Base-by-base conservation (phyloP, 1,140 invertebrate species). In the Lutraria rhynchaena region DNA sequence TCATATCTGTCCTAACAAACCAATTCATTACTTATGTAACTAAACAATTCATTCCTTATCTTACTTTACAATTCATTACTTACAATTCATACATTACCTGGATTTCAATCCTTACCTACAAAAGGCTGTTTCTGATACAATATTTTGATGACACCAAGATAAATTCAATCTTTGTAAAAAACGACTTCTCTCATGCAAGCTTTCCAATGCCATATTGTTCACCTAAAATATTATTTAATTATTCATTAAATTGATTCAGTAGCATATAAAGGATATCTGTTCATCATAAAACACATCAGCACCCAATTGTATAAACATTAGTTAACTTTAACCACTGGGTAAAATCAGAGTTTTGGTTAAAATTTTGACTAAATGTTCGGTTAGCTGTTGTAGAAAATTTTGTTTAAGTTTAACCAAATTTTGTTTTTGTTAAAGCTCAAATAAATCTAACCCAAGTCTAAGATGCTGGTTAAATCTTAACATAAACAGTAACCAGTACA, bases 101-200 rank as follows among this genome's bases (percentile, higher is more conserved):
- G n/a, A n/a, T n/a, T n/a, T n/a, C n/a, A n/a, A n/a, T 5, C 7
- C 93, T 93, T 91, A 95, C 95, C 93, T 88, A 46, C 93, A 92
- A 83, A 96, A 94, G 81, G 94, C 92, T 85, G 15, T 51, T 24
- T 93, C 83, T 61, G 94, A 87, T 31, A 93, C 93, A 70, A 95
- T 94, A 89, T 96, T 95, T 81, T 94, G 95, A n/a, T 96, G 96
- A 91, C 96, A 97, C 96, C 97, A 98, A 0, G 96, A 97, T 0
- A 98, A 90, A 93, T 97, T 96, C 17, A 98, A 87, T 90, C 95
- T 95, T 86, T 95, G 95, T 19, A 97, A 91, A 89, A 95, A 94
- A 81, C 94, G 94, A 90, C 96, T 96, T 76, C 95, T 93, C 17
- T 87, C 82, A 22, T 90, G 86, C 41, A 95, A 91, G 85, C 85